Evolutionary conservation across 2,888 invertebrate genomes (phyloP), one percentile per base, ranked within the genome.

Genomic region (Cordilura impudica): DNA sequence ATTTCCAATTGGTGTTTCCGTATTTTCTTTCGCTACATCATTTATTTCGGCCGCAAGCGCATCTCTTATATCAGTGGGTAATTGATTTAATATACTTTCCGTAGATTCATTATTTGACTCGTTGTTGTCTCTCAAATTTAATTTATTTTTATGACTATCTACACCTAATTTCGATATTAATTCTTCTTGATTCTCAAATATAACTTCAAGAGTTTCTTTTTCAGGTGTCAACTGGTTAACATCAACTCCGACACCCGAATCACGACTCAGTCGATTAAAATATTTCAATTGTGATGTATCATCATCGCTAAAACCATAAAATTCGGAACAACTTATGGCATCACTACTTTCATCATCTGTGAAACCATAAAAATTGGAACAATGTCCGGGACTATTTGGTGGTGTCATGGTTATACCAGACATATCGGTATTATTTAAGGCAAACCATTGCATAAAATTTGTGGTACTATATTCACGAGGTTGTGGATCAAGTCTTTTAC

Each of bases 241-340:
- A 63, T 82, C 83, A n/a, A 77, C 79, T n/a, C 80, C 84, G 16
- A 86, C 84, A 14, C 86, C 86, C 0, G 86, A 86, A 82, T 86
- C 86, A 18, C 83, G 74, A 63, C 86, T 86, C 51, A 85, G 76
- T 10, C 83, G 82, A 71, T 71, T 70, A 10, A 21, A 0, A 10
- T 39, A 23, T 60, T 67, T 65, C 6, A 63, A 6, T 12, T 5
- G 26, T 6, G 65, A 31, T 1, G 4, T n/a, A 1, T 82, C 82
- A 10, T 82, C 74, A 23, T 82, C 82, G 5, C 77, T 74, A 66
- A 83, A 83, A 14, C 83, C 83, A 35, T 47, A 49, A 53, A 83
- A 84, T 58, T 69, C 85, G 35, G 14, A 21, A 35, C 65, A 61
- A 45, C 69, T 69, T 0, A 31, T 29, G 10, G 63, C 81, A 47